Percentiles rank a stretch among this genome's conserved stretches.
These are phyloP conservation scores for Lamellibrachia luymesi DNA, from an alignment of 1,140 invertebrate genomes.

Conservation along the genomic window DNA sequence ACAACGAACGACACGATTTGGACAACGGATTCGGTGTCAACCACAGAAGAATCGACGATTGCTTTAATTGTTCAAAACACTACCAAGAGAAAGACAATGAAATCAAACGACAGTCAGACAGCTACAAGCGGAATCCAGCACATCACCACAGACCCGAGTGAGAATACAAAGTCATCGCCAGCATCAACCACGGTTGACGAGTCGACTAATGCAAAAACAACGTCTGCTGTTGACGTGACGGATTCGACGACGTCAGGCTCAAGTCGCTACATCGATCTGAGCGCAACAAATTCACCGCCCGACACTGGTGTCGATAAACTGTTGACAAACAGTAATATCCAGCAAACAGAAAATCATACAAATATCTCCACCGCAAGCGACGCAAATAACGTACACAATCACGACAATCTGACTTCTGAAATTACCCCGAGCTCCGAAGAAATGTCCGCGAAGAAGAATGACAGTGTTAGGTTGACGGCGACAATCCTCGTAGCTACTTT, in stretches of 20 bases:
- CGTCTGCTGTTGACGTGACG: background rate
- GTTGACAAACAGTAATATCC: background rate
- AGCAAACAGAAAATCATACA: background rate
- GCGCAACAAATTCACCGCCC: background rate
- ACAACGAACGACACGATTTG: background rate
- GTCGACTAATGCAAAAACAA: background rate
- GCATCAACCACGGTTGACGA: background rate
- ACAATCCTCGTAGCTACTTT: background rate
- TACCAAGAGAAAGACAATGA: background rate
- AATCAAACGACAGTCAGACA: background rate
- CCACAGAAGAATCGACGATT: background rate
- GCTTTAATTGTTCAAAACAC: background rate
- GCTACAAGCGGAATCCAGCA: background rate
- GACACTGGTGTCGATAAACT: background rate
- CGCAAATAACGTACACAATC: background rate
- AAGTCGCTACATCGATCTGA: background rate
- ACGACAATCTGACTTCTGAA: background rate
- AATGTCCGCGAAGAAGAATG: background rate
- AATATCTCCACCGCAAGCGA: background rate
- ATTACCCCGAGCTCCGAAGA: background rate
- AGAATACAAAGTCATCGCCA: background rate
- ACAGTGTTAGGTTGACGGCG: background rate
- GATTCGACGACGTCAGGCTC: background rate
- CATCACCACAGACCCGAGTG: background rate
- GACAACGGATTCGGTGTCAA: background rate